These are phyloP conservation scores for Sebastes hubbsi DNA, from an alignment of 2,797 vertebrate species.

Conservation along the genomic window DNA sequence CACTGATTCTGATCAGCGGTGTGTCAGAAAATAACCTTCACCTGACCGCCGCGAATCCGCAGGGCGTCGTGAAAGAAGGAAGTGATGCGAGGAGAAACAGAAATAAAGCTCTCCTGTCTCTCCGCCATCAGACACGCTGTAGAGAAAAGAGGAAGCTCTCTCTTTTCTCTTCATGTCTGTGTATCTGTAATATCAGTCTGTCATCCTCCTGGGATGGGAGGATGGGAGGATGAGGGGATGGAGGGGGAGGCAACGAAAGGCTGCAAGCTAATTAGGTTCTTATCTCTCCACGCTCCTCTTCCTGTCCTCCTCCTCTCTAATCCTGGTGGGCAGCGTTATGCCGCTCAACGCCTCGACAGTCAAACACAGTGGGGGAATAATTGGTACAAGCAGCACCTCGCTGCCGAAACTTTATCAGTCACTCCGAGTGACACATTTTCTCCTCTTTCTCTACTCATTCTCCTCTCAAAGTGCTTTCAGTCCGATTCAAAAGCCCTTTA, in stretches of 20 bases:
- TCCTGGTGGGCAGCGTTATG: constrained; percentile 71
- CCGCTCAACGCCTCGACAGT: constrained; percentile 73
- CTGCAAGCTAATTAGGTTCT: constrained; percentile 81
- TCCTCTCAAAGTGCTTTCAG: constrained; percentile 29
- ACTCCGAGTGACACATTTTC: constrained; percentile 57
- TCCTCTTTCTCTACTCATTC: constrained; percentile 20
- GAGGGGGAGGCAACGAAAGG: constrained; percentile 58
- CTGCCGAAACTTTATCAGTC: constrained; percentile 70
- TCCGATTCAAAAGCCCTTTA: constrained; percentile 38
- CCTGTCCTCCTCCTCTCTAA: constrained; percentile 75
- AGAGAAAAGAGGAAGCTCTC: constrained; percentile 8
- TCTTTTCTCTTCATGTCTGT: constrained; percentile 8
- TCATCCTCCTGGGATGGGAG: constrained; percentile 53
- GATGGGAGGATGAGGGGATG: constrained; percentile 29
- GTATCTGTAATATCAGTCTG: constrained; percentile 59
- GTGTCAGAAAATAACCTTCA: background rate
- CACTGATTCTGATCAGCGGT: background rate
- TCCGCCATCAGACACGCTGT: constrained; percentile 5
- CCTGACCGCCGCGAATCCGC: background rate
- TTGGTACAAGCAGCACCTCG: constrained; percentile 73
- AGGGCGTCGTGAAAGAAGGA: background rate
- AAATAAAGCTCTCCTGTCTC: background rate
- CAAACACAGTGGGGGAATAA: constrained; percentile 78
- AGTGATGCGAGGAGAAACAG: background rate
- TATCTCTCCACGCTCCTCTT: constrained; percentile 73